Evolutionary conservation across 37 sponge, comb jelly and placozoan genomes (phyloP).

Genomic region (Bolinopsis microptera): DNA sequence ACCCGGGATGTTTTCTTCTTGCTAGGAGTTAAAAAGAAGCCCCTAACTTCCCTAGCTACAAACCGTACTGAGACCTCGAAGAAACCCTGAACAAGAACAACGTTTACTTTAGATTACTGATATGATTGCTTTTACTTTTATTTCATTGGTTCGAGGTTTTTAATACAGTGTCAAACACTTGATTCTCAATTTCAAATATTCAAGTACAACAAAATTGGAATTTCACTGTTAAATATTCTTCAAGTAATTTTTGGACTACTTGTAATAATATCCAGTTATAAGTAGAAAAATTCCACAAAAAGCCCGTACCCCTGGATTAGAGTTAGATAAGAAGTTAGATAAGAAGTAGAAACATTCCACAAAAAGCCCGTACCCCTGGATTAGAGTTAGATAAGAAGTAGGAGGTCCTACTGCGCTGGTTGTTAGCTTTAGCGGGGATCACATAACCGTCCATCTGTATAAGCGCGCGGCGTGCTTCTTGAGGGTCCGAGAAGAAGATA

Average conservation of each 20-base stretch:
- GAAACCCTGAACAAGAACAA: slow-evolving; percentile 58
- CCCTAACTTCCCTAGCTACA: slow-evolving; percentile 47
- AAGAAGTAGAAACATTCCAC: not conserved
- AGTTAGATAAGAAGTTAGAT: not conserved
- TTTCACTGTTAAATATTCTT: no score
- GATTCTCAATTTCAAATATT: no score
- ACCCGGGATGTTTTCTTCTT: slow-evolving; percentile 43
- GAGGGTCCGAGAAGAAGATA: slow-evolving; percentile 57
- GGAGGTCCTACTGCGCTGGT: not conserved
- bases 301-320: slow-evolving; percentile 22
- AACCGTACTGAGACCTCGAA: slow-evolving; percentile 57
- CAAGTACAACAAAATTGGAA: no score
- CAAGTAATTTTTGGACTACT: no score
- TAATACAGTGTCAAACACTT: no score
- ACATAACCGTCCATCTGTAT: slow-evolving; percentile 64
- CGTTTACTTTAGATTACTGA: no score
- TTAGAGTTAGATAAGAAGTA: slow-evolving; percentile 17
- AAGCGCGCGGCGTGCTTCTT: slow-evolving; percentile 23
- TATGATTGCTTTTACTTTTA: no score
- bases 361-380: not conserved
- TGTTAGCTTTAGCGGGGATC: slow-evolving; percentile 31
- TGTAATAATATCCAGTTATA: no score
- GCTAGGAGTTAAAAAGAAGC: slow-evolving; percentile 42
- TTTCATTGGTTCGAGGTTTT: no score
- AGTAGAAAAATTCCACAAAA: not conserved